These are phyloP conservation scores for Sinocyclocheilus rhinocerous DNA, from an alignment of 2,113 vertebrate genomes.

Conservation along the genomic window DNA sequence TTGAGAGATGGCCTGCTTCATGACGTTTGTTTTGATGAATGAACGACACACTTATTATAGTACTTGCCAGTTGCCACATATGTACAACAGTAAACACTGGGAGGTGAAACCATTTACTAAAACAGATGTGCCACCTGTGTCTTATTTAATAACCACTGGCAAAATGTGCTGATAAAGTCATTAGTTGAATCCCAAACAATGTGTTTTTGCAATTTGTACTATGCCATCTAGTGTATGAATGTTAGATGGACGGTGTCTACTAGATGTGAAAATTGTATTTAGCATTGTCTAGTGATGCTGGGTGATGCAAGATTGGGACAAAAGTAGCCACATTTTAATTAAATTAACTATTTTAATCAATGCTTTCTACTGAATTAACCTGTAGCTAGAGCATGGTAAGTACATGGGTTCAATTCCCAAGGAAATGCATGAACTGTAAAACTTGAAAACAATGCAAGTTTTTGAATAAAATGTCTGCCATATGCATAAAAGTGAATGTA, in stretches of 20 bases:
- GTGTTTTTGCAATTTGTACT: background rate
- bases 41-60: background rate
- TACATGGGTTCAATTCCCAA: too few relatives aligned
- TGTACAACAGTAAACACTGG: background rate
- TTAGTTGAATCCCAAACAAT: background rate
- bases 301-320: background rate
- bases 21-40: slow-evolving; percentile 7
- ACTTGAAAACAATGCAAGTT: too few relatives aligned
- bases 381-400: too few relatives aligned
- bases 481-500: too few relatives aligned
- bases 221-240: background rate
- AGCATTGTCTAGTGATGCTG: background rate
- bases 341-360: too few relatives aligned
- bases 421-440: too few relatives aligned
- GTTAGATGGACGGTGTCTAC: background rate
- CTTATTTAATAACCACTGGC: slow-evolving; percentile 1
- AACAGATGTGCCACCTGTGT: background rate
- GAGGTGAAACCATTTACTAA: background rate
- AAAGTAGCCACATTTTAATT: too few relatives aligned
- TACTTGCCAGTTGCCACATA: background rate
- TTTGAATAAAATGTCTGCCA: too few relatives aligned
- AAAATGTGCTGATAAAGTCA: background rate
- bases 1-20: background rate
- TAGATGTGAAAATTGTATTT: background rate
- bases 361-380: too few relatives aligned